These are phyloP conservation scores for Drosophila suzukii DNA, from an alignment of 1,140 invertebrate genomes.

Conservation along the genomic window DNA sequence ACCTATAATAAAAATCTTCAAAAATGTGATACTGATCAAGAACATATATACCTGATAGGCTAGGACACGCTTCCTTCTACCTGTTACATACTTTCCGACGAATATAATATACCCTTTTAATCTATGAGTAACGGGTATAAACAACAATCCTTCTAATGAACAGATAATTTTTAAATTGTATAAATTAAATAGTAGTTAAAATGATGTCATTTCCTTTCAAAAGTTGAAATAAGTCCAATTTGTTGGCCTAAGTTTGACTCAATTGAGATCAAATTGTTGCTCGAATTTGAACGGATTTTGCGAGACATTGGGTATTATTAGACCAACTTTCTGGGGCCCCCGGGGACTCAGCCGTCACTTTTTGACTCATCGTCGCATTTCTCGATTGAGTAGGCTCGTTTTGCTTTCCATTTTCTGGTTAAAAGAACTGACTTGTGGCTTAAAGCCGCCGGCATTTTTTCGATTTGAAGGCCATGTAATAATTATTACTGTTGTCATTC, in stretches of 20 bases:
- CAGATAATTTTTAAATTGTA: neutral
- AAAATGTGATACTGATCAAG: too few relatives aligned
- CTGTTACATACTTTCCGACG: too few relatives aligned
- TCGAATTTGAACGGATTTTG: slow-evolving; percentile 1
- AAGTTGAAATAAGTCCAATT: neutral
- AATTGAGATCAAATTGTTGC: slow-evolving; percentile 24
- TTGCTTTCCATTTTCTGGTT: slow-evolving; percentile 4
- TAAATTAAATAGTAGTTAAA: neutral
- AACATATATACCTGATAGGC: too few relatives aligned
- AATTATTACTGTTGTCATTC: slow-evolving; percentile 58
- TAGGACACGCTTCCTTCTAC: too few relatives aligned
- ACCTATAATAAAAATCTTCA: too few relatives aligned
- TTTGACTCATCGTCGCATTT: slow-evolving; percentile 18
- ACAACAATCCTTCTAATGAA: too few relatives aligned
- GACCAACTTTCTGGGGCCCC: slow-evolving; percentile 29
- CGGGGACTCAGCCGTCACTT: slow-evolving; percentile 23
- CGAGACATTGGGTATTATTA: slow-evolving; percentile 23
- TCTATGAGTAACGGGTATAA: too few relatives aligned
- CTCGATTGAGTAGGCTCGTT: slow-evolving; percentile 14
- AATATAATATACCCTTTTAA: too few relatives aligned
- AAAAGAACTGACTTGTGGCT: neutral
- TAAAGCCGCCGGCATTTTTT: slow-evolving; percentile 12
- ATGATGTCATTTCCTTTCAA: neutral
- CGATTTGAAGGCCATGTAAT: slow-evolving; percentile 47
- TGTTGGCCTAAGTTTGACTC: neutral